Conservation (phyloP, 2,888 invertebrate genomes). For the Mimachlamys varia region DNA sequence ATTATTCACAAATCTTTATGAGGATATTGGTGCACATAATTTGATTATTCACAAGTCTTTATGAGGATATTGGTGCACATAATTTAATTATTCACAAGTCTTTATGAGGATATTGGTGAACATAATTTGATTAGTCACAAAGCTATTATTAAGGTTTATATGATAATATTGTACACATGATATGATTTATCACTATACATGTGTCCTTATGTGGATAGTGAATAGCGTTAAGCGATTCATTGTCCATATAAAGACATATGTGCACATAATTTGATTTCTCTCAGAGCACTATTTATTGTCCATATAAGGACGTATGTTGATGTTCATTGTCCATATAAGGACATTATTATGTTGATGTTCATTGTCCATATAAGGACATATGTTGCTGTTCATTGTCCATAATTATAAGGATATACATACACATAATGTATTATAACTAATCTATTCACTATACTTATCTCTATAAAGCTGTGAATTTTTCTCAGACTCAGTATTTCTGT, state of each 20-base stretch:
- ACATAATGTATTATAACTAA: background rate
- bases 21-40: background rate
- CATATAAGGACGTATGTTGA: background rate
- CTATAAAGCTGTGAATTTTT: background rate
- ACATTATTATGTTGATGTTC: too few species aligned
- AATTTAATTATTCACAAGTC: background rate
- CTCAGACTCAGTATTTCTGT: background rate
- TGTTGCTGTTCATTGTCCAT: background rate
- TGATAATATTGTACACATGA: background rate
- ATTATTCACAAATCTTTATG: too few species aligned
- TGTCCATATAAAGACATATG: background rate
- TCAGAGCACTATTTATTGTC: background rate
- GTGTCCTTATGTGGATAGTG: background rate
- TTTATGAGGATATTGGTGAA: background rate
- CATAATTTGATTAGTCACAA: background rate
- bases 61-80: background rate
- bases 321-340: background rate
- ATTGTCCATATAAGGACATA: background rate
- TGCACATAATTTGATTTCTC: background rate
- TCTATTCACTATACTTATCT: background rate
- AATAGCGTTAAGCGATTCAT: background rate
- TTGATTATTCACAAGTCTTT: background rate
- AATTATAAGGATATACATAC: background rate
- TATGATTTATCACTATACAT: background rate
- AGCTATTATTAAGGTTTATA: too few species aligned